phyloP scores from a whole-genome alignment of 2,797 vertebrate genomes.

The Rhincodon typus region DNA sequence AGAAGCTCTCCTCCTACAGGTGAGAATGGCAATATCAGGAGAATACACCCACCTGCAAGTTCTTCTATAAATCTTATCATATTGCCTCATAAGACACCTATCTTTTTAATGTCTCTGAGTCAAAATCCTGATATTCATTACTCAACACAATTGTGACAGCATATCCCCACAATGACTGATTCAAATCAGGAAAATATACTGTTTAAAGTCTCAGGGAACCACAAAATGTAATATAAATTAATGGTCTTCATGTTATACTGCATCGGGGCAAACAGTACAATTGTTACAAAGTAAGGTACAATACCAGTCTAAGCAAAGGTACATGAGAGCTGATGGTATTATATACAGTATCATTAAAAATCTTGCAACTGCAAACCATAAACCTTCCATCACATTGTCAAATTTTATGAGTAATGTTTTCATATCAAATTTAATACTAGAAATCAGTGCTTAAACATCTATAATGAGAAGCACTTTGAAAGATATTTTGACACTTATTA shows the following conservation, averaged over 20 bases:
- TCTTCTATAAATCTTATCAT: neutral
- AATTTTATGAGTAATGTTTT: neutral
- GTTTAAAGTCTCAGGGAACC: neutral
- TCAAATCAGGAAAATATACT: neutral
- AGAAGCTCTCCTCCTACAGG: neutral
- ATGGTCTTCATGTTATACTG: too few species aligned
- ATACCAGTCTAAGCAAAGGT: neutral
- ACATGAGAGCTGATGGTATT: neutral
- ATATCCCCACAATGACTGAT: neutral
- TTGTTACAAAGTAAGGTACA: neutral
- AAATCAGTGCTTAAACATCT: neutral
- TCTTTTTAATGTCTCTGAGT: neutral
- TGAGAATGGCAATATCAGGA: neutral
- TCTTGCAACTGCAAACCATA: neutral
- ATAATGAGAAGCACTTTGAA: constrained; percentile 12
- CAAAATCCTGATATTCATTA: neutral
- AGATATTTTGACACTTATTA: neutral
- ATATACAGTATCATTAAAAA: neutral
- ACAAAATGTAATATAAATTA: too few species aligned
- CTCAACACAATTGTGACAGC: neutral
- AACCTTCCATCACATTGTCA: neutral
- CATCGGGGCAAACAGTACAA: too few species aligned
- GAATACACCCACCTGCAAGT: neutral
- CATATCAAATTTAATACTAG: neutral
- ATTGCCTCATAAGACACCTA: neutral